Conservation (phyloP, 2,113 vertebrate species). For the Lagenorhynchus albirostris region DNA sequence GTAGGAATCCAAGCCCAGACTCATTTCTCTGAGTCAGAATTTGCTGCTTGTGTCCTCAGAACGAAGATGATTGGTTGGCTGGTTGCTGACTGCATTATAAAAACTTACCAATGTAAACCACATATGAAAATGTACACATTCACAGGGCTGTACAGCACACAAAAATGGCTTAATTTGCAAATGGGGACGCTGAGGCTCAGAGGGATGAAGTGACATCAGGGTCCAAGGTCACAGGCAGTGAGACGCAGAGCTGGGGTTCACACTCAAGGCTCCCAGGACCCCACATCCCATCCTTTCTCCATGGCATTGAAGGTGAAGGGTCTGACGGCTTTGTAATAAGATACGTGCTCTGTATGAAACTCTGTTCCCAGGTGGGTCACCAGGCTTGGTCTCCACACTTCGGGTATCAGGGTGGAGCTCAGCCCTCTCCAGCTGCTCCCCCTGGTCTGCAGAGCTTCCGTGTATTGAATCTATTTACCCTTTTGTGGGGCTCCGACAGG, state of each 20-base stretch:
- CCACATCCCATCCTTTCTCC: not conserved
- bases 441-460: not conserved
- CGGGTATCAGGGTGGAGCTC: not conserved
- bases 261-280: not conserved
- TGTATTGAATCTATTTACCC: not conserved
- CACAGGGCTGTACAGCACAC: not conserved
- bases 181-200: not conserved
- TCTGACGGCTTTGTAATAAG: not conserved
- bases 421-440: not conserved
- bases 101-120: not conserved
- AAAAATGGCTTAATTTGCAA: not conserved
- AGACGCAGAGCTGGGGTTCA: not conserved
- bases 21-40: not conserved
- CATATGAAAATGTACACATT: not conserved
- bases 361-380: not conserved
- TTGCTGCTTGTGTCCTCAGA: not conserved
- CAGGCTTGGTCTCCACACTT: not conserved
- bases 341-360: fast-evolving
- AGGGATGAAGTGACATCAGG: not conserved
- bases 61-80: not conserved
- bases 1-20: not conserved
- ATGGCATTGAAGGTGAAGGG: not conserved
- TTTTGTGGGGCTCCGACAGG: not conserved
- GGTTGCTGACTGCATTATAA: not conserved
- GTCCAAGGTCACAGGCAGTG: not conserved